phyloP scores from a whole-genome alignment of 1,140 invertebrate genomes.

The Andricus grossulariae region DNA sequence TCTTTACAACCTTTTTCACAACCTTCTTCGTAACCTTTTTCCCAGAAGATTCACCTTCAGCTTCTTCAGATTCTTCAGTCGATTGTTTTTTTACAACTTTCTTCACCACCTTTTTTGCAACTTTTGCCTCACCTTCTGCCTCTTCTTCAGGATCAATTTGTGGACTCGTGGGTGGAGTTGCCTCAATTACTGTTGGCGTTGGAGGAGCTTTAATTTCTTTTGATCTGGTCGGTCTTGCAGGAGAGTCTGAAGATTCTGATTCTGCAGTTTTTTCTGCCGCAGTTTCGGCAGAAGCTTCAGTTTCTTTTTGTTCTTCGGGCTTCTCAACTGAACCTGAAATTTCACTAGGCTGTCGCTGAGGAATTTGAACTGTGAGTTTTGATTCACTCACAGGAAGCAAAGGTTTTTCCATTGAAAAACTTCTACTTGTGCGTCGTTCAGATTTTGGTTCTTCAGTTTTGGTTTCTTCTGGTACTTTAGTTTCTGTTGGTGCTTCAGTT shows the following conservation, averaged over 20 bases:
- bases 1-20: slow-evolving; percentile 50
- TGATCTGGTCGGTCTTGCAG: slow-evolving; percentile 45
- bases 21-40: slow-evolving; percentile 58
- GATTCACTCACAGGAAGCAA: slow-evolving; percentile 11
- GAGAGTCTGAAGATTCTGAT: slow-evolving; percentile 36
- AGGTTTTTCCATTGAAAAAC: slow-evolving; percentile 12
- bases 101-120: slow-evolving; percentile 56
- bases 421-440: slow-evolving; percentile 11
- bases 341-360: slow-evolving; percentile 4
- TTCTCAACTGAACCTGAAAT: not conserved
- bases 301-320: not conserved
- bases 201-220: slow-evolving; percentile 55
- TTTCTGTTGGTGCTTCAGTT: slow-evolving; percentile 32
- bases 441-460: slow-evolving; percentile 37
- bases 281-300: slow-evolving; percentile 21
- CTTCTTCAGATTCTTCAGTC: slow-evolving; percentile 61
- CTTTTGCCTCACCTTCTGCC: slow-evolving; percentile 41
- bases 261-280: slow-evolving; percentile 42
- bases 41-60: slow-evolving; percentile 45
- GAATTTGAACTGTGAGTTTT: slow-evolving; percentile 12
- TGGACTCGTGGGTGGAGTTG: slow-evolving; percentile 66
- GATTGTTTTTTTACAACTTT: slow-evolving; percentile 64
- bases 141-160: slow-evolving; percentile 48
- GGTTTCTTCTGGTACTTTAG: slow-evolving; percentile 9
- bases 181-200: slow-evolving; percentile 63